These are phyloP conservation scores for Podarcis cretensis DNA, from an alignment of 2,113 vertebrate genomes.

Conservation along the genomic window DNA sequence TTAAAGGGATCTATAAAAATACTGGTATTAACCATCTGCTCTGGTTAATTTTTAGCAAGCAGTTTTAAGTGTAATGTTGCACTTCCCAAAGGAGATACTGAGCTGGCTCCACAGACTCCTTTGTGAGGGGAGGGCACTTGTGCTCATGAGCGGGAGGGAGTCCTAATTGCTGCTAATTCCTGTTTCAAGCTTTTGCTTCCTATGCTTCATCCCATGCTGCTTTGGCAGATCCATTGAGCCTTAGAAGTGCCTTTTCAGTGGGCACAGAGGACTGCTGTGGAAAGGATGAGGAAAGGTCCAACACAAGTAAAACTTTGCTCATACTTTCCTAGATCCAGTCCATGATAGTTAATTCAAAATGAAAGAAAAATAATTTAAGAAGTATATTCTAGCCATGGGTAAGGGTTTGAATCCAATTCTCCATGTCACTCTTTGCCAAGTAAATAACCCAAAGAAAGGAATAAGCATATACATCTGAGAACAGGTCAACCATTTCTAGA, in stretches of 20 bases:
- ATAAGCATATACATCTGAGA: too few species aligned
- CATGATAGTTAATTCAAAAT: neutral
- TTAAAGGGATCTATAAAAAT: slow-evolving; percentile 17
- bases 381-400: too few species aligned
- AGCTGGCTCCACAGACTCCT: neutral
- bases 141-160: neutral
- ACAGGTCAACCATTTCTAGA: too few species aligned
- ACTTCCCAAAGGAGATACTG: slow-evolving; percentile 11
- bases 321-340: neutral
- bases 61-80: neutral
- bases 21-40: slow-evolving; percentile 27
- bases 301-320: neutral
- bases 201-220: neutral
- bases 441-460: too few species aligned
- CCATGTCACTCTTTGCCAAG: neutral
- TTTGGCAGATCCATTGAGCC: neutral
- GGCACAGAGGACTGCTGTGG: neutral
- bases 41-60: slow-evolving; percentile 49
- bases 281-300: neutral
- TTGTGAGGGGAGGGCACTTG: neutral
- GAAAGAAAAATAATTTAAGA: too few species aligned
- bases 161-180: neutral
- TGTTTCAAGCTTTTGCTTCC: neutral
- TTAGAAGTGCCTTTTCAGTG: neutral
- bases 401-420: neutral